Conservation (phyloP, 1,140 invertebrate species). For the Brachionus calyciflorus region DNA sequence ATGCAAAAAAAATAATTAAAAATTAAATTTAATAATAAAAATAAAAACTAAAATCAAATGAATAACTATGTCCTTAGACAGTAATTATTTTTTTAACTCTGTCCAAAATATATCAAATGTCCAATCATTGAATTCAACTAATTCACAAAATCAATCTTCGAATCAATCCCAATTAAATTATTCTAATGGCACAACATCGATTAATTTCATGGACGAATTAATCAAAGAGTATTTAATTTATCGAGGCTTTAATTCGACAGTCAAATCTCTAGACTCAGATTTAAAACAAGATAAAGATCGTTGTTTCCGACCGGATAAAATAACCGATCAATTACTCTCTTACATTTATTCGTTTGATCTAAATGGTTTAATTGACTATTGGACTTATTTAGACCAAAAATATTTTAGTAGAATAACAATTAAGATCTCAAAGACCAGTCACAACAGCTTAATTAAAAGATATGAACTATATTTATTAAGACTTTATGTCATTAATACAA, state of each 20-base stretch:
- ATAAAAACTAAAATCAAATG: too few relatives aligned
- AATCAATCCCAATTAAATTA: neutral
- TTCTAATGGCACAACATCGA: neutral
- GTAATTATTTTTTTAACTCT: constrained; percentile 18
- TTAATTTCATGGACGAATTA: constrained; percentile 75
- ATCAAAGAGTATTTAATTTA: constrained; percentile 85
- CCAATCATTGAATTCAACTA: neutral
- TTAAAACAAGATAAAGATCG: constrained; percentile 85
- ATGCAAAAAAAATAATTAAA: too few relatives aligned
- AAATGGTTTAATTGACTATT: constrained; percentile 73
- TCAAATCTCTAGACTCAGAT: constrained; percentile 80
- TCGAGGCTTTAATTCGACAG: constrained; percentile 77
- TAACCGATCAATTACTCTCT: constrained; percentile 79
- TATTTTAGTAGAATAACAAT: constrained; percentile 73
- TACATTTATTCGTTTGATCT: constrained; percentile 77
- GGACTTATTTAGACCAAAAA: constrained; percentile 78
- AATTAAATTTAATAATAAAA: too few relatives aligned
- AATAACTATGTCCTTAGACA: neutral
- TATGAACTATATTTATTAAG: constrained; percentile 83
- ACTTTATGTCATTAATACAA: constrained; percentile 81
- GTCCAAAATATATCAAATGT: neutral
- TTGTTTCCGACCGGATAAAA: constrained; percentile 82
- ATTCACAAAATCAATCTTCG: neutral
- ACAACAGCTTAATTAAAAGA: constrained; percentile 77
- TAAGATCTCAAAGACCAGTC: constrained; percentile 65